Base-by-base conservation (phyloP, 2,113 vertebrate genomes). In the Thymallus thymallus region DNA sequence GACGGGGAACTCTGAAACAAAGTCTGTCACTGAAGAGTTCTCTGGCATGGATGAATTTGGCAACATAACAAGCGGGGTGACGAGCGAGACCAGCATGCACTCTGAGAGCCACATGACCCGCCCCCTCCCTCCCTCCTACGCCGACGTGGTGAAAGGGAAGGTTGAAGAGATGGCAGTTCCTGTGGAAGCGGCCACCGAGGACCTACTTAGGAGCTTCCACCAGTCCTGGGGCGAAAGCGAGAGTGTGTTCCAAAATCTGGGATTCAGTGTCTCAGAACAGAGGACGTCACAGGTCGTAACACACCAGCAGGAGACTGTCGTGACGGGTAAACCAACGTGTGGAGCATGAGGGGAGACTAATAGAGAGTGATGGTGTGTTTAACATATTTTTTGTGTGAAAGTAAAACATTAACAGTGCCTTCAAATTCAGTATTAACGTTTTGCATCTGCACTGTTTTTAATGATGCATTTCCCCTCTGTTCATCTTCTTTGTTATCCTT, bases 221-320 rank as follows among this genome's bases (percentile, higher is more conserved):
- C 91, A 96, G 81, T 93, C 95, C 0, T 97, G 96, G 96, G 92
- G 94, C 5, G 94, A 95, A 72, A 95, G 93, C 61, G 94, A 95
- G 63, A 92, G 88, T 7, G 90, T 94, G 16, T 95, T 95, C 85
- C 85, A 93, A 86, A 94, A 89, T 78, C 85, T 95, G 30, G 94
- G 94, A 5, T 95, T 93, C 84, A 92, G 86, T 2, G 81, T 93
- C 29, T 94, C 92, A 0, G 93, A 94, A 76, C 86, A 93, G 80
- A 85, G 89, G 69, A 93, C 88, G 3, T 92, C 93, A 2, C 94
- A 92, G 84, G 87, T 85, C 0, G 86, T 92, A 60, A 94, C 92
- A 9, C 94, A 84, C 46, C 93, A 95, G 77, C 92, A 94, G 82
- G 90, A 94, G 85, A 93, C 92, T 35, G 92, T 94, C 66, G 79